Evolutionary conservation across 2,113 vertebrate genomes (phyloP).

Genomic region (Gymnobelideus leadbeateri): DNA sequence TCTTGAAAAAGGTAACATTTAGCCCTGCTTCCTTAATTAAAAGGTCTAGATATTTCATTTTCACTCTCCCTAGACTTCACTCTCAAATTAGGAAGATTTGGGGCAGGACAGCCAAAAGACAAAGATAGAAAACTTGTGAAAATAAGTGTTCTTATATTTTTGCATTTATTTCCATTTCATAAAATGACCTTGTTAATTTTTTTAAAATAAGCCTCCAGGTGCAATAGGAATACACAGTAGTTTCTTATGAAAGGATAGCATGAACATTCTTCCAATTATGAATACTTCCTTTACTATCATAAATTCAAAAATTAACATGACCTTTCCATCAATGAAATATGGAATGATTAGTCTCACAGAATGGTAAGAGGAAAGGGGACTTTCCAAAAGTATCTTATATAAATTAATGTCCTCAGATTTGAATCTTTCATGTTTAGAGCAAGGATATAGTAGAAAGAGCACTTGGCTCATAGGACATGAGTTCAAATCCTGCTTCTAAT

Average conservation of each 20-base stretch:
- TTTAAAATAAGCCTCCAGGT: conserved; percentile 2
- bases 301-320: background rate
- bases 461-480: background rate
- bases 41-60: conserved; percentile 30
- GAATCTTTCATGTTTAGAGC: background rate
- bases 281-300: background rate
- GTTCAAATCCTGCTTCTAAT: background rate
- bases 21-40: conserved; percentile 58
- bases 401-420: background rate
- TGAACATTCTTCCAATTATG: conserved; percentile 7
- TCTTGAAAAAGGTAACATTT: conserved; percentile 16
- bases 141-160: background rate
- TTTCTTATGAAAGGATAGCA: background rate
- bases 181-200: conserved; percentile 8
- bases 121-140: background rate
- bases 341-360: background rate
- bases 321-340: background rate
- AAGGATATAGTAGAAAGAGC: too few species aligned
- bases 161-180: conserved; percentile 21
- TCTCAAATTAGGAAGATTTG: conserved; percentile 5
- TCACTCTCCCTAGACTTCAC: too few species aligned
- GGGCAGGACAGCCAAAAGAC: background rate
- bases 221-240: background rate
- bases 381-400: background rate
- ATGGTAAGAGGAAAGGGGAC: background rate